Base-by-base conservation (phyloP, 2,113 vertebrate species). In the Stigmatopora nigra region DNA sequence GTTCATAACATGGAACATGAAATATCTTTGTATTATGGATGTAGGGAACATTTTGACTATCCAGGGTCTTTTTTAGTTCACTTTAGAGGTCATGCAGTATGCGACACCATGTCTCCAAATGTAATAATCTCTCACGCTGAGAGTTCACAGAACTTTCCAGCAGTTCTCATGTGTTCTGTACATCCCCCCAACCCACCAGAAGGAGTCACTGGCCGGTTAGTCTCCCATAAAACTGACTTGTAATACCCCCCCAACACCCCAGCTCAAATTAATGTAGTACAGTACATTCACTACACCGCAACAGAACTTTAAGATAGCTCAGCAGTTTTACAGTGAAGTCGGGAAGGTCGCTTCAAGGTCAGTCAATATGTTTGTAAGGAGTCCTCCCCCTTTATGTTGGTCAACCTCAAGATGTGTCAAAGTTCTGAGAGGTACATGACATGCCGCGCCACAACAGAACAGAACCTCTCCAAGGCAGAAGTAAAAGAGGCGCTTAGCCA, bases 271-370 rank as follows among this genome's bases (percentile, higher is more conserved):
- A 61, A 61, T 61, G 59, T 61, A 61, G 59, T 61, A 61, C 41
- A 45, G 59, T 61, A 61, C 59, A 45, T 45, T 22, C 19, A 38
- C 59, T 15, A 20, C 12, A 20, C 59, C 59, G n/a, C 38, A 61
- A 35, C 38, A 13, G 48, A 38, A 46, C 46, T 61, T 35, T 31
- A 25, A 68, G 48, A 78, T 47, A n/a, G 68, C 64, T 79, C 72
- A 70, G 75, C 20, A 48, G 72, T 74, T 84, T 69, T 48, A 63
- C 68, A 74, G 57, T 56, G 71, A 81, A 64, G 70, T 62, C 68
- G 64, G 74, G 63, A 81, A 73, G 75, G 69, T 70, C 63, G 56
- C 68, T 35, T 9, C n/a, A 22, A 59, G 49, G 63, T 69, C 72
- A 73, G 70, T 5, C n/a, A 3, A 53, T 57, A 31, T 36, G n/a